Percentiles rank a stretch among this genome's conserved stretches.
These are phyloP conservation scores for Bufo bufo DNA, from an alignment of 2,113 vertebrate genomes.

Conservation along the genomic window DNA sequence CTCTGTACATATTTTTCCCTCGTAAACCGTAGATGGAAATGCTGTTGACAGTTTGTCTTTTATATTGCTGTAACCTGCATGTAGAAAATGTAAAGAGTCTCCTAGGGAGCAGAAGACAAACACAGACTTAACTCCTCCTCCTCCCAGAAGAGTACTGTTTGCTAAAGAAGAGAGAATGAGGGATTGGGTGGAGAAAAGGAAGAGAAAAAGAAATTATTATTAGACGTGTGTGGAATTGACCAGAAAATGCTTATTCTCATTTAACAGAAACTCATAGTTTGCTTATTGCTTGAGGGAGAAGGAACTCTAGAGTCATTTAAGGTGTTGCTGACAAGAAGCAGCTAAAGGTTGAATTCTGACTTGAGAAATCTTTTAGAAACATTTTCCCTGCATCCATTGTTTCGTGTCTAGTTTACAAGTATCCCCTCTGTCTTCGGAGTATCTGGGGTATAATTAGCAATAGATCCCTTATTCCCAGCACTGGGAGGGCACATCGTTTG, in stretches of 20 bases:
- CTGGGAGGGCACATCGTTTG: constrained; percentile 52
- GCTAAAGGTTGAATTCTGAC: constrained; percentile 1
- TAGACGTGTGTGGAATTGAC: background rate
- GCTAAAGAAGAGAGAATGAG: constrained; percentile 48
- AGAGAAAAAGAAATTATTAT: constrained; percentile 16
- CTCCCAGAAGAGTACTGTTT: constrained; percentile 56
- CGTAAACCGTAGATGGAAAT: constrained; percentile 15
- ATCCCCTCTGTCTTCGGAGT: constrained; percentile 30
- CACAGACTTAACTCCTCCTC: constrained; percentile 57
- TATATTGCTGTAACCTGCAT: constrained; percentile 25
- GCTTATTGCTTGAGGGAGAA: constrained; percentile 25
- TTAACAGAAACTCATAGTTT: background rate
- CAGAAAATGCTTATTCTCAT: constrained; percentile 1
- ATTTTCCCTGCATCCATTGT: background rate
- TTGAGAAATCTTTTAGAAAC: background rate
- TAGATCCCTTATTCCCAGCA: constrained; percentile 53
- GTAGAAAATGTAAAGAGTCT: constrained; percentile 18
- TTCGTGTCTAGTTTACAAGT: background rate
- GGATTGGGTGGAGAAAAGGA: constrained; percentile 13
- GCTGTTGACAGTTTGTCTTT: constrained; percentile 17
- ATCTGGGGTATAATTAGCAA: constrained; percentile 55
- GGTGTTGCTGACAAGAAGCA: constrained; percentile 42
- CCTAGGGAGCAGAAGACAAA: constrained; percentile 40
- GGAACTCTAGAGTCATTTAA: constrained; percentile 6
- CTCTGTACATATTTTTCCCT: background rate